Evolutionary conservation across 2,797 vertebrate genomes (phyloP).

Genomic region (Leptodactylus fallax): DNA sequence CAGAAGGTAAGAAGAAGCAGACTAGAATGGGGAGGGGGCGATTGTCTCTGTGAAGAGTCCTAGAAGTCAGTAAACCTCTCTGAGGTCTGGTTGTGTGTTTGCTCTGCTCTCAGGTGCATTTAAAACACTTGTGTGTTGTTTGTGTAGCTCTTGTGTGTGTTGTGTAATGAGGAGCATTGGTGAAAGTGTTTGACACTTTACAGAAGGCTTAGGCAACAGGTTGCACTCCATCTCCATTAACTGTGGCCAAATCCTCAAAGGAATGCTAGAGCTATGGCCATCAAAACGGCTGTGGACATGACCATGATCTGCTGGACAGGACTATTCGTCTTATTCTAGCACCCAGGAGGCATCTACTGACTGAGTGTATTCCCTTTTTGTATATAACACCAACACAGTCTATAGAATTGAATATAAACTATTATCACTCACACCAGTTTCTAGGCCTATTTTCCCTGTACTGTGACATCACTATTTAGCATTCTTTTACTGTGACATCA

Average conservation of each 20-base stretch:
- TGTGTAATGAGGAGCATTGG: constrained; percentile 35
- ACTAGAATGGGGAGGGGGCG: neutral
- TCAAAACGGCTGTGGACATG: neutral
- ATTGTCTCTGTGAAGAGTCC: constrained; percentile 35
- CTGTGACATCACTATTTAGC: too few relatives aligned
- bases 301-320: neutral
- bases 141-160: constrained; percentile 28
- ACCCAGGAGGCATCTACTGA: too few relatives aligned
- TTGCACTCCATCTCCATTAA: neutral
- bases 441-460: too few relatives aligned
- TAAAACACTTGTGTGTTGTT: constrained; percentile 39
- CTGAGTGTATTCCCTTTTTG: too few relatives aligned
- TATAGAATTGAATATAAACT: too few relatives aligned
- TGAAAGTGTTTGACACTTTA: constrained; percentile 30
- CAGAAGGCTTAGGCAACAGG: constrained; percentile 13
- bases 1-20: neutral
- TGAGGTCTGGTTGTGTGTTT: constrained; percentile 34
- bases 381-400: too few relatives aligned
- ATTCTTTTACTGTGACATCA: too few relatives aligned
- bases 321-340: too few relatives aligned
- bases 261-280: neutral
- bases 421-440: too few relatives aligned
- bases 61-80: constrained; percentile 44
- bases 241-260: neutral
- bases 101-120: constrained; percentile 26